Conservation (phyloP, 2,797 vertebrate species). For the Trematomus bernacchii region DNA sequence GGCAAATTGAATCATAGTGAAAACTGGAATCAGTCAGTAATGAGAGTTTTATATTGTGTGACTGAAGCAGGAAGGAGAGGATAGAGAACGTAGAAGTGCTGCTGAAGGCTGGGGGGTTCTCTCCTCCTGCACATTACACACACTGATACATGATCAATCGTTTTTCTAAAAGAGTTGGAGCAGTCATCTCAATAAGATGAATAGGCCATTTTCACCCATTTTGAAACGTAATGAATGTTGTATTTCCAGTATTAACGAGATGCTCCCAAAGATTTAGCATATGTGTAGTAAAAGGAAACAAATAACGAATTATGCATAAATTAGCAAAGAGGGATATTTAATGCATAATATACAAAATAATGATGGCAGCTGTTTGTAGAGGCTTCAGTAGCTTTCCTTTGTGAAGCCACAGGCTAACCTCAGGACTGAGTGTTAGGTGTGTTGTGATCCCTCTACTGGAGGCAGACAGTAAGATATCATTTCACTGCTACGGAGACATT, state of each 20-base stretch:
- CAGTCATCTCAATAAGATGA: background rate
- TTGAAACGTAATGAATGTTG: background rate
- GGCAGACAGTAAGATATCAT: too few relatives aligned
- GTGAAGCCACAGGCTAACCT: background rate
- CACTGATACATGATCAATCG: too few relatives aligned
- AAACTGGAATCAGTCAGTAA: conserved; percentile 95
- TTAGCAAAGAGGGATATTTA: background rate
- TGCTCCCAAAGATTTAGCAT: background rate
- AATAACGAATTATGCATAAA: background rate
- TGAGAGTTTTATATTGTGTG: conserved; percentile 82
- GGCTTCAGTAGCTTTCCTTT: background rate
- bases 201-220: background rate
- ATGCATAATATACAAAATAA: background rate
- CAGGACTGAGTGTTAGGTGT: background rate
- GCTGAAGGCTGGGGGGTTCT: background rate
- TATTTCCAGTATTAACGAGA: background rate
- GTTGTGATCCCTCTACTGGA: too few relatives aligned
- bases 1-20: conserved; percentile 94
- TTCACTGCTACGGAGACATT: too few relatives aligned
- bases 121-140: too few relatives aligned
- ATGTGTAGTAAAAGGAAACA: background rate
- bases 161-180: too few relatives aligned
- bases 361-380: conserved; percentile 6
- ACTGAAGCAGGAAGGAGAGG: conserved; percentile 36
- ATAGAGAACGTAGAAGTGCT: background rate